These are phyloP conservation scores for Neoarius graeffei DNA, from an alignment of 2,113 vertebrate genomes.

Conservation along the genomic window DNA sequence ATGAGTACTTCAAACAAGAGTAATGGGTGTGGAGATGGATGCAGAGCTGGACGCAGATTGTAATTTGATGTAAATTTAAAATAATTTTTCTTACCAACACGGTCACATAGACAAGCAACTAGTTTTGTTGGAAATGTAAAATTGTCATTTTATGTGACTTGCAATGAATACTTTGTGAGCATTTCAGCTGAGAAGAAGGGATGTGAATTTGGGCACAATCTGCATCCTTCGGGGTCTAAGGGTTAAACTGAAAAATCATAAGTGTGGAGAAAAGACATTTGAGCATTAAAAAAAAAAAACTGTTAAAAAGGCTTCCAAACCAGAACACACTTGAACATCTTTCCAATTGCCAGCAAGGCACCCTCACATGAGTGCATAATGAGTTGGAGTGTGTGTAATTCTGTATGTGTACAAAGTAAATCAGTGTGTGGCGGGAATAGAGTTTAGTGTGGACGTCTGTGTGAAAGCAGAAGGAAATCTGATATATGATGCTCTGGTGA, in stretches of 20 bases:
- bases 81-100: no score
- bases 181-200: no score
- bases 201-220: no score
- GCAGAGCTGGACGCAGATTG: no score
- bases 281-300: neutral
- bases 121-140: no score
- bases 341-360: neutral
- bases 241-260: neutral
- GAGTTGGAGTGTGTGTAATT: neutral
- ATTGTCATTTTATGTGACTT: no score
- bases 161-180: no score
- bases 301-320: neutral
- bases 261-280: neutral
- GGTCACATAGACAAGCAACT: no score
- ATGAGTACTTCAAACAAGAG: no score
- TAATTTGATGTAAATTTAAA: no score
- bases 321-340: neutral
- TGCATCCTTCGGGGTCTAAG: no score
- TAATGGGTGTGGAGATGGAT: no score
- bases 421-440: neutral
- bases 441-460: neutral
- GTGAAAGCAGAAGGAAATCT: neutral
- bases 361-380: neutral
- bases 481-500: neutral
- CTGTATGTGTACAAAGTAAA: neutral